Percentiles rank a stretch among this genome's conserved stretches.
These are phyloP conservation scores for Varanus salvator DNA, from an alignment of 2,113 vertebrate species.

Conservation along the genomic window DNA sequence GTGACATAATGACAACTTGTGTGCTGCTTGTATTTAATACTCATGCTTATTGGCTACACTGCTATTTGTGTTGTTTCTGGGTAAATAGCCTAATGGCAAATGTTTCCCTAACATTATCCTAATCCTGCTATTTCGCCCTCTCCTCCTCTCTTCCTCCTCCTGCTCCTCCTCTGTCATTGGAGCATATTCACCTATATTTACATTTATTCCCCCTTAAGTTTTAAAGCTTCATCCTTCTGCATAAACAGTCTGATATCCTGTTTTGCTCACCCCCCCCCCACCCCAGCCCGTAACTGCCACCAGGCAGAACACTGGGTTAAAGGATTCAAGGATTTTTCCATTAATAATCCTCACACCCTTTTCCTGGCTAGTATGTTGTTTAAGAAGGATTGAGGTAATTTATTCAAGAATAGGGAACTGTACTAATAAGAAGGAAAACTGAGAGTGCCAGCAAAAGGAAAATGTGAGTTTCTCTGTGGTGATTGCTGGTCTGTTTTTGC, in stretches of 20 bases:
- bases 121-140: rapidly evolving
- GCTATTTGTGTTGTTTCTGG: neutral
- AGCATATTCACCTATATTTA: slow-evolving; percentile 48
- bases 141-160: neutral
- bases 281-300: slow-evolving; percentile 55
- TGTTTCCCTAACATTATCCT: neutral
- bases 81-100: neutral
- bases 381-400: slow-evolving; percentile 73
- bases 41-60: neutral
- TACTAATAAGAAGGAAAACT: neutral
- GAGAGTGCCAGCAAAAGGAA: neutral
- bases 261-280: slow-evolving; percentile 44
- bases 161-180: neutral
- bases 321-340: slow-evolving; percentile 75
- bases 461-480: neutral
- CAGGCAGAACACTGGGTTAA: slow-evolving; percentile 39
- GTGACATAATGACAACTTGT: no score
- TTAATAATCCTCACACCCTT: slow-evolving; percentile 70
- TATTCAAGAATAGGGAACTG: slow-evolving; percentile 66
- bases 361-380: slow-evolving; percentile 66
- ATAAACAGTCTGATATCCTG: slow-evolving; percentile 57
- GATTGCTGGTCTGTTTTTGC: neutral
- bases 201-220: slow-evolving; percentile 34
- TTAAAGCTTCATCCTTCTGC: slow-evolving; percentile 51
- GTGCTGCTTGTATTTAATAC: neutral